A percentile compares a stretch with the other conserved stretches of the same genome.
phyloP scores from a whole-genome alignment of 2,888 invertebrate genomes.

The Anagyrus pseudococci region DNA sequence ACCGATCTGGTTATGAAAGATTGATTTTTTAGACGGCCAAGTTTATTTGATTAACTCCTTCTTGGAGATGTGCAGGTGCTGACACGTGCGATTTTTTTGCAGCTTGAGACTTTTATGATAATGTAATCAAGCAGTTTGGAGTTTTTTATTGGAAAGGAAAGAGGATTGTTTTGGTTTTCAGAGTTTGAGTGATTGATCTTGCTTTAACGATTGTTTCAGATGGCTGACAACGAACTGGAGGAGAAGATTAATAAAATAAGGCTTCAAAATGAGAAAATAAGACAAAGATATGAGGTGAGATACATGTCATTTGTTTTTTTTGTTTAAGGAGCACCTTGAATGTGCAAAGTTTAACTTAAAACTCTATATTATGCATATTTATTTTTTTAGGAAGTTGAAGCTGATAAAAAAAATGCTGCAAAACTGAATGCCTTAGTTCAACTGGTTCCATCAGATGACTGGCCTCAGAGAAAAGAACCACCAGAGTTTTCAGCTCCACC shows the following conservation, averaged over 20 bases:
- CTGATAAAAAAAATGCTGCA: conserved; percentile 61
- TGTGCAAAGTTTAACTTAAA: too few relatives aligned
- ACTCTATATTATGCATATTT: background rate
- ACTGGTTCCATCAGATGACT: conserved; percentile 58
- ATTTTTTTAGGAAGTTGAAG: conserved; percentile 59
- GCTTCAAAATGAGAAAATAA: conserved; percentile 58
- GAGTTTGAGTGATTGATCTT: background rate
- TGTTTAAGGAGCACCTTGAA: background rate
- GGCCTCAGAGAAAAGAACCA: conserved; percentile 60
- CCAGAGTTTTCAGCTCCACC: conserved; percentile 52
- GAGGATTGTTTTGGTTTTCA: background rate
- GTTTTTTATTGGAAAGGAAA: background rate
- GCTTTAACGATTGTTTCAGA: conserved; percentile 42
- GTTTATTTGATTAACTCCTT: background rate
- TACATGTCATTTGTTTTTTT: background rate
- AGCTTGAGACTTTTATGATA: background rate
- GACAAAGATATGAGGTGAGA: conserved; percentile 53
- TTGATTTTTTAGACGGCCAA: background rate
- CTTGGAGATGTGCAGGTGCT: background rate
- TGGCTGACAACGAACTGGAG: conserved; percentile 53
- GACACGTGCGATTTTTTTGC: background rate
- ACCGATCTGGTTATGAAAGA: background rate
- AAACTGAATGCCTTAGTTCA: conserved; percentile 60
- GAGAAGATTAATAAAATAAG: conserved; percentile 58
- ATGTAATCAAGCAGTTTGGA: background rate